phyloP scores from a whole-genome alignment of 2,113 vertebrate genomes.

The Dromaius novaehollandiae region DNA sequence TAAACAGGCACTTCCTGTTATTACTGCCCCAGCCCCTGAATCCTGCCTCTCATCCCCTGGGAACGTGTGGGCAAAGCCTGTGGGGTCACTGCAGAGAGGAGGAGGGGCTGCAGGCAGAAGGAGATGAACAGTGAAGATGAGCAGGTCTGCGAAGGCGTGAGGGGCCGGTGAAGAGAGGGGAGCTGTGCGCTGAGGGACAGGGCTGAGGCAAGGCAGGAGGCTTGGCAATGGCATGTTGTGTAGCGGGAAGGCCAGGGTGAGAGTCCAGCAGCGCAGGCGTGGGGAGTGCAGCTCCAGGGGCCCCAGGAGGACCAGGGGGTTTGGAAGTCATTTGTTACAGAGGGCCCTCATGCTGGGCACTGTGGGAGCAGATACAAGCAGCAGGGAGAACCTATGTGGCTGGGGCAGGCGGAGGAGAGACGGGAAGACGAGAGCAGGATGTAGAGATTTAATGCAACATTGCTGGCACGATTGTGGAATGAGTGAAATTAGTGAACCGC shows the following conservation, averaged over 20 bases:
- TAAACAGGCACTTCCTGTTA: too few relatives aligned
- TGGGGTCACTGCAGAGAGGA: neutral
- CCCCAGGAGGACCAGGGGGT: neutral
- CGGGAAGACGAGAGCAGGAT: neutral
- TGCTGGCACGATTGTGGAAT: neutral
- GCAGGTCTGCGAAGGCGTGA: neutral
- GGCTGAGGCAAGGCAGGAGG: too few relatives aligned
- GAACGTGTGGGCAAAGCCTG: rapidly evolving
- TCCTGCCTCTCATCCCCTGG: neutral
- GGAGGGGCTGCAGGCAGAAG: neutral
- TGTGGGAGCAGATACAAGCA: too few relatives aligned
- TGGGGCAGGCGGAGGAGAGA: neutral
- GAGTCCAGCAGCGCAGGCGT: neutral
- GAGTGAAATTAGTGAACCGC: neutral
- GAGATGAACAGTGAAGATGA: neutral
- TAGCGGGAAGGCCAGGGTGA: too few relatives aligned
- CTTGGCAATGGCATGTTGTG: too few relatives aligned
- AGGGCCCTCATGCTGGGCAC: too few relatives aligned
- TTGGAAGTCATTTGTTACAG: neutral
- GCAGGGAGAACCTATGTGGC: neutral
- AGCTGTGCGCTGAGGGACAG: too few relatives aligned
- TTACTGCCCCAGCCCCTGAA: neutral
- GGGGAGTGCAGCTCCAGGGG: neutral
- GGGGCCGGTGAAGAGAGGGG: neutral
- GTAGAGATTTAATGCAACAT: neutral